phyloP scores from a whole-genome alignment of 2,113 vertebrate genomes.

The Pseudois nayaur region DNA sequence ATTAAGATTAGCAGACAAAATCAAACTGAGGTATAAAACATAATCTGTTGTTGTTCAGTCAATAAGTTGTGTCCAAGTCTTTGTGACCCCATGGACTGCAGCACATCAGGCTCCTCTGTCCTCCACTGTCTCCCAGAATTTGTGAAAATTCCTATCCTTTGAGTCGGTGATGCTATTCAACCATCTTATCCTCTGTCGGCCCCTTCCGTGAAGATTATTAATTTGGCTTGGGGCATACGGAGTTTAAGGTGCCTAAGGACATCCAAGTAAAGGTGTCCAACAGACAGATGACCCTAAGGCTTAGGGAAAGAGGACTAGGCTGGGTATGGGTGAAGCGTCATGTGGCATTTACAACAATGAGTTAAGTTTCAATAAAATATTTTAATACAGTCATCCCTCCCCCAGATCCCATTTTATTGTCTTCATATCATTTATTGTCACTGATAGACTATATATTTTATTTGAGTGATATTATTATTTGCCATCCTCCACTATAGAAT shows the following conservation, averaged over 20 bases:
- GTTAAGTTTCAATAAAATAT: background rate
- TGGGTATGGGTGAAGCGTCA: rapidly evolving
- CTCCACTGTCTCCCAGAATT: background rate
- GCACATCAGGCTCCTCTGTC: background rate
- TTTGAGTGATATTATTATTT: background rate
- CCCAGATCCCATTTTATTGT: background rate
- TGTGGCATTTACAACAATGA: background rate
- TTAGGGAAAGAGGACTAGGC: background rate
- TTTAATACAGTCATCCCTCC: background rate
- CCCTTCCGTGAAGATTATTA: background rate
- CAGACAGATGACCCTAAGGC: background rate
- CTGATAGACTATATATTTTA: background rate
- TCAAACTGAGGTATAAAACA: background rate
- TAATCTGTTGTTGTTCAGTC: background rate
- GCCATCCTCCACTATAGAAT: background rate
- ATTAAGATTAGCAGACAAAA: background rate
- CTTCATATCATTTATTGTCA: background rate
- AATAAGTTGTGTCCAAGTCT: background rate
- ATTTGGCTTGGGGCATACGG: background rate
- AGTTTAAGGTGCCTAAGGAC: background rate
- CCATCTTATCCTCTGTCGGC: background rate
- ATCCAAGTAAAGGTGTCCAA: background rate
- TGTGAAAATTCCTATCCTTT: background rate
- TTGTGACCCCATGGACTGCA: background rate
- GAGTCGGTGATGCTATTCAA: background rate